Evolutionary conservation across 2,888 invertebrate genomes (phyloP).

Genomic region (Crematogaster levior): DNA sequence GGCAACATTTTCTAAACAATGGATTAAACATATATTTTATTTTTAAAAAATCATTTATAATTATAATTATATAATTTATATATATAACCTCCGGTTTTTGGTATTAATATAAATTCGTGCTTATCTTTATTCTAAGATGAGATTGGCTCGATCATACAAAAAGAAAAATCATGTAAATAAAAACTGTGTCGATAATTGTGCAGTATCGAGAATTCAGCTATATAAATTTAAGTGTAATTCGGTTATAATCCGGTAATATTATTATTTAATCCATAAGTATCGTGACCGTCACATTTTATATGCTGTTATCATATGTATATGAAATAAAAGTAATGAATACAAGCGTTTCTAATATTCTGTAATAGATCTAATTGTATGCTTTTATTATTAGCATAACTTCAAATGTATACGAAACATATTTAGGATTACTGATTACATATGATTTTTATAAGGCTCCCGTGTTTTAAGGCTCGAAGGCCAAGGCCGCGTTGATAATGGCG

Average conservation of each 20-base stretch:
- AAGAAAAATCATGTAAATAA: not conserved
- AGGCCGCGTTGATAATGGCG: no score
- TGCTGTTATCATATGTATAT: constrained; percentile 16
- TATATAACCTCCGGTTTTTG: not conserved
- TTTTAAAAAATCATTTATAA: not conserved
- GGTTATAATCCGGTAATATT: constrained; percentile 5
- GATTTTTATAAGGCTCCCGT: no score
- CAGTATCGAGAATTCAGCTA: not conserved
- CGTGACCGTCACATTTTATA: constrained; percentile 21
- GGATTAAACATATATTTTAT: constrained; percentile 7
- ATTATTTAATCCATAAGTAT: not conserved
- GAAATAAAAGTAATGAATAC: constrained; percentile 22
- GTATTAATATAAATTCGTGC: not conserved
- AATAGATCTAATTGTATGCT: not conserved
- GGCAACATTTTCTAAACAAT: constrained; percentile 46
- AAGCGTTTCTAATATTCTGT: not conserved
- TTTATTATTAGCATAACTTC: not conserved
- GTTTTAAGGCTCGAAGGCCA: no score
- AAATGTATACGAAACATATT: no score
- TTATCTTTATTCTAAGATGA: not conserved
- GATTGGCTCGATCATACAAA: not conserved
- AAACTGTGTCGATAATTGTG: not conserved
- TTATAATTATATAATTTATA: constrained; percentile 23
- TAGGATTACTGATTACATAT: no score
- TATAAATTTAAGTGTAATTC: constrained; percentile 10